Evolutionary conservation across 2,113 vertebrate genomes (phyloP).

Genomic region (Forbesichthys papilliferus): DNA sequence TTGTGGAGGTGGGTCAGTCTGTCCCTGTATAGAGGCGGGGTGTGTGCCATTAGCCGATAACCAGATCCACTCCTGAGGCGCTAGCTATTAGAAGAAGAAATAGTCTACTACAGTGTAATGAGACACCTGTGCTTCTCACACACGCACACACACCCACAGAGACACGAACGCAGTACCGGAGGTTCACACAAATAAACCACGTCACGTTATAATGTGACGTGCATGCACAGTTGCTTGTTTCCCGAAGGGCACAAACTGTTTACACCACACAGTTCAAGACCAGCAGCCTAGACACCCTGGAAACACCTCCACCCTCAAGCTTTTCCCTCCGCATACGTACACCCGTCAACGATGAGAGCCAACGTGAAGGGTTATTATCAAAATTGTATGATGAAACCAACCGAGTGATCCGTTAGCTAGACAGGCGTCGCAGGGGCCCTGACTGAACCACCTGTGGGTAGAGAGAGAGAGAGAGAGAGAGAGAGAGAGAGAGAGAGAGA

Average conservation of each 20-base stretch:
- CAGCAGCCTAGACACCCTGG: background rate
- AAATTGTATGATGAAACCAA: slow-evolving; percentile 17
- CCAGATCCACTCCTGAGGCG: slow-evolving; percentile 54
- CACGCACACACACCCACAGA: slow-evolving; percentile 13
- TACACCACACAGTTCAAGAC: too few species aligned
- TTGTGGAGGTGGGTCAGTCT: slow-evolving; percentile 47
- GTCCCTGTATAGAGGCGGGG: slow-evolving; percentile 34
- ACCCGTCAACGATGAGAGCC: background rate
- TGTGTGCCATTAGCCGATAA: slow-evolving; percentile 59
- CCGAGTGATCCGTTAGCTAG: slow-evolving; percentile 24
- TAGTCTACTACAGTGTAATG: slow-evolving; percentile 49
- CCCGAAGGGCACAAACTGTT: too few species aligned
- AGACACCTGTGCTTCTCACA: slow-evolving; percentile 49
- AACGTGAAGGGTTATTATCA: slow-evolving; percentile 18
- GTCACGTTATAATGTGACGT: too few species aligned
- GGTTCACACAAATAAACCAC: too few species aligned
- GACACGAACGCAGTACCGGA: background rate
- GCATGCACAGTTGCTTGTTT: too few species aligned
- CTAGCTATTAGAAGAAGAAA: slow-evolving; percentile 30
- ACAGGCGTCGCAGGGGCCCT: background rate
- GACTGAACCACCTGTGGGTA: background rate
- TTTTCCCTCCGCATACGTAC: background rate
- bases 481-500: background rate
- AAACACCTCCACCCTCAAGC: background rate
- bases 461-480: background rate